Conservation (phyloP, 2,888 invertebrate genomes). For the Erpobdella octoculata region DNA sequence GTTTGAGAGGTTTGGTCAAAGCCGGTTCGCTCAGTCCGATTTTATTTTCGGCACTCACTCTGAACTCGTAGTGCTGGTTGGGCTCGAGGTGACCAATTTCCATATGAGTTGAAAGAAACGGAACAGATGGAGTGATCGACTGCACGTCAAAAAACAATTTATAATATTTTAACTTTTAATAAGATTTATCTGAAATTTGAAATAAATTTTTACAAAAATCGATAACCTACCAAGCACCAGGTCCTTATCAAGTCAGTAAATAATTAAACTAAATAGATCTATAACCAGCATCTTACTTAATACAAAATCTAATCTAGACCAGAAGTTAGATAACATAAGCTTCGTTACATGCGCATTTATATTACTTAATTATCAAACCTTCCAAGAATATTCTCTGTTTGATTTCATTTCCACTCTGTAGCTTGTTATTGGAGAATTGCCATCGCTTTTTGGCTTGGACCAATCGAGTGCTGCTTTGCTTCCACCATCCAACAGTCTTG, state of each 20-base stretch:
- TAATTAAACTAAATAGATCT: too few species aligned
- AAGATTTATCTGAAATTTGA: too few species aligned
- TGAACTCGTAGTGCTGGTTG: slow-evolving; percentile 48
- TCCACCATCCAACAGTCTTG: slow-evolving; percentile 23
- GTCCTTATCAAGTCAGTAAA: too few species aligned
- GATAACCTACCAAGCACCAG: too few species aligned
- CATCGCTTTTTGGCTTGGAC: slow-evolving; percentile 46
- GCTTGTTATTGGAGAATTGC: slow-evolving; percentile 40
- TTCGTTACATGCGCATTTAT: background rate
- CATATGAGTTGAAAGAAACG: slow-evolving; percentile 18
- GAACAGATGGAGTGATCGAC: slow-evolving; percentile 10
- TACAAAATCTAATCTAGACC: background rate
- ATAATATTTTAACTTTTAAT: too few species aligned
- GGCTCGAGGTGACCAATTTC: slow-evolving; percentile 43
- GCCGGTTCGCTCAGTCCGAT: slow-evolving; percentile 44
- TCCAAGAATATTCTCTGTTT: slow-evolving; percentile 43
- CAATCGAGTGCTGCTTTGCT: slow-evolving; percentile 40
- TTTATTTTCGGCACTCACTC: slow-evolving; percentile 49
- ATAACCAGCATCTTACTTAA: too few species aligned
- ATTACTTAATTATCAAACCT: slow-evolving; percentile 59
- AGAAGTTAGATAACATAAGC: background rate
- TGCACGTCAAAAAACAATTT: background rate
- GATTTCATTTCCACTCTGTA: slow-evolving; percentile 40
- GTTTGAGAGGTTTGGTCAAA: slow-evolving; percentile 9
- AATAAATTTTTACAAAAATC: too few species aligned